phyloP scores from a whole-genome alignment of 1,140 invertebrate species.

The Drosophila insularis region DNA sequence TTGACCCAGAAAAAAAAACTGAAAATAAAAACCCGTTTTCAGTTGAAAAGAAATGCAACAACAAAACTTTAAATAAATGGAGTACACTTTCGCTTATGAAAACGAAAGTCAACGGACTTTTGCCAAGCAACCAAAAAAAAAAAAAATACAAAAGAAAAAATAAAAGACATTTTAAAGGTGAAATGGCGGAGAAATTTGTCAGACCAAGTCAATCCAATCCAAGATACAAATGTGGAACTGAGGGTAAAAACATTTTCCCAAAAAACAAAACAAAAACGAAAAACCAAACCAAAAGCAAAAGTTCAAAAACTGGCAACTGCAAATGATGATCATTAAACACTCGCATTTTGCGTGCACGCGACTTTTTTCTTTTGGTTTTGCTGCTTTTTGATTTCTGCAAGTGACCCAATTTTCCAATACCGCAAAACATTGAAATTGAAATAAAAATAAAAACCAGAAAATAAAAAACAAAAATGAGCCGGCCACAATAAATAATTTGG shows the following conservation, averaged over 20 bases:
- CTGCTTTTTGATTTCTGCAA: constrained; percentile 30
- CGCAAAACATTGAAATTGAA: constrained; percentile 68
- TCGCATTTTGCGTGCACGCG: constrained; percentile 44
- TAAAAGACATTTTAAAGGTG: constrained; percentile 35
- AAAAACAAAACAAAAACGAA: too few relatives aligned
- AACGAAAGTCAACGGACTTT: constrained; percentile 78
- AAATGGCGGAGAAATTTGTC: constrained; percentile 77
- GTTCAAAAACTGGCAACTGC: constrained; percentile 62
- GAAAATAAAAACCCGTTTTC: constrained; percentile 47
- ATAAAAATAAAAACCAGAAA: constrained; percentile 52
- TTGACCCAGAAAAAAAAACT: constrained; percentile 69
- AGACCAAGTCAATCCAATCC: constrained; percentile 22
- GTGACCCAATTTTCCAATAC: constrained; percentile 71
- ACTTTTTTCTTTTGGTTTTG: constrained; percentile 38
- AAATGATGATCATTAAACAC: constrained; percentile 42
- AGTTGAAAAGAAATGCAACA: constrained; percentile 58
- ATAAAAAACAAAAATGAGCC: constrained; percentile 24
- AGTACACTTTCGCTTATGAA: constrained; percentile 81
- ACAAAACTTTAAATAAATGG: constrained; percentile 75
- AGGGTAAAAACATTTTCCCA: constrained; percentile 20
- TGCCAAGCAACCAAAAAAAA: constrained; percentile 32
- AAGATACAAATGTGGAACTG: constrained; percentile 26
- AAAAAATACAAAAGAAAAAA: constrained; percentile 18
- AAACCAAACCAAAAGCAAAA: constrained; percentile 35
- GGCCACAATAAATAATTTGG: constrained; percentile 74